A percentile compares a stretch with the other conserved stretches of the same genome.
Conservation (phyloP, 2,113 vertebrate genomes). For the Nycticryphes semicollaris region DNA sequence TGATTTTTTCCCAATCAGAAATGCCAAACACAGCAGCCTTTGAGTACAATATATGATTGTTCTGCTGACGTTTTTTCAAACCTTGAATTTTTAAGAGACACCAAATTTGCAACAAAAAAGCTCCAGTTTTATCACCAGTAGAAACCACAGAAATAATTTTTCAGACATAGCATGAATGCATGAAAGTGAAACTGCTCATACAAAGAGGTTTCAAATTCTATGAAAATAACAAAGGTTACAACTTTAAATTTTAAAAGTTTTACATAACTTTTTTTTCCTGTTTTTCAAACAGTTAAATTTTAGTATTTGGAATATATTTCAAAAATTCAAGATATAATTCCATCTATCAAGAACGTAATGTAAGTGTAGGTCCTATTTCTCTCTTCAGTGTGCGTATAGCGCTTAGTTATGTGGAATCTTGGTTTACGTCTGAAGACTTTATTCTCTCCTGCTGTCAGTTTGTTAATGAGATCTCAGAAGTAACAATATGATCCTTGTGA, state of each 20-base stretch:
- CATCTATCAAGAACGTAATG: neutral
- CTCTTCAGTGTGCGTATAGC: neutral
- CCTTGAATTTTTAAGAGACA: neutral
- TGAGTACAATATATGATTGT: neutral
- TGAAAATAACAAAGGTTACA: neutral
- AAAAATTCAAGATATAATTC: neutral
- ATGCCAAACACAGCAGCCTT: constrained; percentile 6
- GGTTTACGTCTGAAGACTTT: neutral
- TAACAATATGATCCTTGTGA: neutral
- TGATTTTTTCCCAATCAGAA: neutral
- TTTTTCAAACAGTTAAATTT: neutral
- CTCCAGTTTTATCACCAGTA: neutral
- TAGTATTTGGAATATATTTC: neutral
- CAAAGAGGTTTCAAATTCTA: neutral
- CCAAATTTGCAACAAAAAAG: neutral
- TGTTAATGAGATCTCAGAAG: neutral
- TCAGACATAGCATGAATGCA: neutral
- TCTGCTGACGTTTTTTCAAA: neutral
- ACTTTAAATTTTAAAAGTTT: neutral
- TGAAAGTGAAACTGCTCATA: neutral
- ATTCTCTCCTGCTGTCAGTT: neutral
- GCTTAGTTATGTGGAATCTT: neutral
- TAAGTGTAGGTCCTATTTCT: neutral
- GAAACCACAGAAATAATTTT: neutral
- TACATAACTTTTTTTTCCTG: neutral